Base-by-base conservation (phyloP, 2,113 vertebrate genomes). In the Scolopax mira region DNA sequence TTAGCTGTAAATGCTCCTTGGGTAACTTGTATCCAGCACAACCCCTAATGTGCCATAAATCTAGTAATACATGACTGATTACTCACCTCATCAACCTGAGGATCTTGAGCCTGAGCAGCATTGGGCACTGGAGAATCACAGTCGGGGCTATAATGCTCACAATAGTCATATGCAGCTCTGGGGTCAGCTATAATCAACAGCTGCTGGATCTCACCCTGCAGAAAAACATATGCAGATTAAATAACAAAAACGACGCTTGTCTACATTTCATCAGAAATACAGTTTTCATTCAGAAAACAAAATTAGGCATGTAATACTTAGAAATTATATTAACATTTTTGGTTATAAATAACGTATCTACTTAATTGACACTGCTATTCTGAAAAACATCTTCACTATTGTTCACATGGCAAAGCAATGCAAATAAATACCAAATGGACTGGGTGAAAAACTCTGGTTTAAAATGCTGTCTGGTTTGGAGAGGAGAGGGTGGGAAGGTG, bases 121-220 rank as follows among this genome's bases (percentile, higher is more conserved):
- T 98, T 97, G 41, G 98, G 95, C 60, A 98, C 98, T 23, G 99
- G 98, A 33, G 98, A 98, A 90, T 99, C 98, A 97, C 99, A 99
- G 98, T 99, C 99, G 5, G 99, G 99, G 95, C 98, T 99, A 86
- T 99, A 99, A 95, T 99, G 99, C 96, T 99, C 99, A 97, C 99
- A 99, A 97, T 99, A 99, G 97, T 99, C 99, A 72, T 99, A 99
- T 0, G 99, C 99, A 58, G 99, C 99, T 97, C 98, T 99, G 62
- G 99, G 98, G 96, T 99, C 99, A 18, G 97, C 97, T 61, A 98
- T 97, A 74, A 99, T 99, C 97, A 99, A 92, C 78, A 99, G 97
- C 90, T 99, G 99, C 96, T 99, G 99, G 96, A 99, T 99, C 94
- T 99, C 99, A 18, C 99, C 99, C 99, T 99, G 97, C 31, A 97